Evolutionary conservation across 1,140 invertebrate genomes (phyloP), one percentile per base, ranked within the genome.

Genomic region (Dendrolimus punctatus): DNA sequence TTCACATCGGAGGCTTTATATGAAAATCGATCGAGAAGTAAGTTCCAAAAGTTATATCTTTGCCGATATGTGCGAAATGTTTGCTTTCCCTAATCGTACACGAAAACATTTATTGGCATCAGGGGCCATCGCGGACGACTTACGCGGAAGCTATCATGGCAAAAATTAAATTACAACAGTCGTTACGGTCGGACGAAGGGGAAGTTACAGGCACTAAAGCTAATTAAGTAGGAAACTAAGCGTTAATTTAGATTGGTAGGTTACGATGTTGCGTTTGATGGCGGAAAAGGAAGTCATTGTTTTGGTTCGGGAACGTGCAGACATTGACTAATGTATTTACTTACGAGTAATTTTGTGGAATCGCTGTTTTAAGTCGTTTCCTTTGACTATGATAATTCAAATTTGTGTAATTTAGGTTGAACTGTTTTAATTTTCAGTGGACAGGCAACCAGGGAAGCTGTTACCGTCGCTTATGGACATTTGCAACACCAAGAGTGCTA

Each of bases 161-260:
- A 76, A 79, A 79, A 77, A 77, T 79, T 71, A 69, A 79, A 76
- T 79, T 77, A 77, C 64, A 70, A 64, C 69, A 73, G 71, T 69
- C 66, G 71, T 77, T 79, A 76, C 64, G 52, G 50, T 49, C 53
- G 43, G 58, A 61, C 58, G 64, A 5, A 45, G 64, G 55, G 64
- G 46, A 58, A 73, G 66, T 80, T 69, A 80, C 65, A 60, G 67
- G 66, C 69, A 71, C 69, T 74, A 69, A 72, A 79, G 60, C 68
- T 74, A 74, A 81, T 81, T 81, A 77, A 67, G 71, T 68, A 74
- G 73, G 62, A 78, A 79, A 81, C 76, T 77, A 71, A 73, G 73
- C 71, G 71, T 76, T 81, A 81, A 81, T 76, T 81, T 78, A 81
- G 73, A 81, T 78, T 73, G 74, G 71, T 71, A 66, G 62, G 64